Conservation (phyloP, 2,113 vertebrate genomes). For the mouse (Mus musculus) region GRCm39 chrX:87462501-87463000, state of each 20-base stretch:
- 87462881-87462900: not conserved
- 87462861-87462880: conserved; percentile 3
- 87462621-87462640: not conserved
- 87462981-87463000: conserved; percentile 51
- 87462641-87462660: not conserved
- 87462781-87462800: not conserved
- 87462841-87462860: not conserved
- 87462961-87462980: not conserved
- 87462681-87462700: too few species aligned
- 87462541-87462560: too few species aligned
- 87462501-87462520: conserved; percentile 16
- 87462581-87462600: too few species aligned
- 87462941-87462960: conserved; percentile 14
- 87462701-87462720: too few species aligned
- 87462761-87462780: not conserved
- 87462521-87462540: not conserved
- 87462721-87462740: not conserved
- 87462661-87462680: too few species aligned
- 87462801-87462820: not conserved
- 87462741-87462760: not conserved
- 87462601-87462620: too few species aligned
- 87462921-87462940: not conserved
- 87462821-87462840: conserved; percentile 17
- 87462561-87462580: too few species aligned
- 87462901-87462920: conserved; percentile 4